Evolutionary conservation across 2,797 vertebrate species (phyloP).

Genomic region (Lutjanus argentimaculatus): DNA sequence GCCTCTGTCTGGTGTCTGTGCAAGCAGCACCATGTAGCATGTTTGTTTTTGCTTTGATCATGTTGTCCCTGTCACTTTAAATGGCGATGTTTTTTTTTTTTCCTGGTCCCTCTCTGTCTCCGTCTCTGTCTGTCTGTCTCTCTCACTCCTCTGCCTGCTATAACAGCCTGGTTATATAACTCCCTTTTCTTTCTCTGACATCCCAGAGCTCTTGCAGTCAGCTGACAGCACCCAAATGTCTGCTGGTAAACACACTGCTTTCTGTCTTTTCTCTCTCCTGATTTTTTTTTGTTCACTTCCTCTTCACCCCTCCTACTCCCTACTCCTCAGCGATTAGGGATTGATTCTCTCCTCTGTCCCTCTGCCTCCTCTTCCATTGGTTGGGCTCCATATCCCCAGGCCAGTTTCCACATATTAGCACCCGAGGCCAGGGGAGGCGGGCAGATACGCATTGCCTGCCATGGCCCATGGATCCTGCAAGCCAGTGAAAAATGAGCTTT

Average conservation of each 20-base stretch:
- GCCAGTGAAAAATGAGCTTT: slow-evolving; percentile 91
- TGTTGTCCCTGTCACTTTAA: slow-evolving; percentile 78
- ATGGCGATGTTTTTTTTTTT: slow-evolving; percentile 50
- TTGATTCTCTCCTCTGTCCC: slow-evolving; percentile 85
- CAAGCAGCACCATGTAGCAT: slow-evolving; percentile 38
- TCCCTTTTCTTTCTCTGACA: slow-evolving; percentile 78
- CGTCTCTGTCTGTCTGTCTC: slow-evolving; percentile 53
- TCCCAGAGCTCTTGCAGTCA: slow-evolving; percentile 82
- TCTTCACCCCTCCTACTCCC: slow-evolving; percentile 63
- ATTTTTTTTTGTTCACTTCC: slow-evolving; percentile 51
- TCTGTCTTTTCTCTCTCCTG: slow-evolving; percentile 71
- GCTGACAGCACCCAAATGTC: slow-evolving; percentile 84
- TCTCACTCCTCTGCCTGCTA: slow-evolving; percentile 63
- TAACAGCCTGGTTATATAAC: slow-evolving; percentile 85
- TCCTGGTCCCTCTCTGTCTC: slow-evolving; percentile 48
- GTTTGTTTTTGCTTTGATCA: slow-evolving; percentile 67
- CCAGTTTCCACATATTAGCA: slow-evolving; percentile 89
- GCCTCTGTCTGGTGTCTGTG: slow-evolving; percentile 45
- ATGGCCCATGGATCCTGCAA: slow-evolving; percentile 84
- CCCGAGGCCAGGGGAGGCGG: slow-evolving; percentile 86
- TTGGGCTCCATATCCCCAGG: slow-evolving; percentile 84
- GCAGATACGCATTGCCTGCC: slow-evolving; percentile 88
- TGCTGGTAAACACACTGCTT: slow-evolving; percentile 82
- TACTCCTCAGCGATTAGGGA: slow-evolving; percentile 84
- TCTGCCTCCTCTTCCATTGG: slow-evolving; percentile 84